phyloP scores from a whole-genome alignment of 2,797 vertebrate species.

The Gymnoscopelus braueri region DNA sequence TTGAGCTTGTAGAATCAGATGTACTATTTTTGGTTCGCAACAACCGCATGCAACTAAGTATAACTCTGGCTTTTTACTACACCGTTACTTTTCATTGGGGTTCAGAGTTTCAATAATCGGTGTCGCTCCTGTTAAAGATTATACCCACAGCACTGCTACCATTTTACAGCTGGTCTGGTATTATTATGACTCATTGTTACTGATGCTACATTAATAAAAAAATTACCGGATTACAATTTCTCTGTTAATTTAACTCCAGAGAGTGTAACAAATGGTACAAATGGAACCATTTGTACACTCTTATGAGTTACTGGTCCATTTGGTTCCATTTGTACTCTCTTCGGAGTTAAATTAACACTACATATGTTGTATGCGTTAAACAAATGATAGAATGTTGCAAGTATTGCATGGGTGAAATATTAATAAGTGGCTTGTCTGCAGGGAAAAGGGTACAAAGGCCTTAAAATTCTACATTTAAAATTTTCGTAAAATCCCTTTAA shows the following conservation, averaged over 20 bases:
- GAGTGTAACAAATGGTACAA: neutral
- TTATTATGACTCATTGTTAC: conserved; percentile 8
- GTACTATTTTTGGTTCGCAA: too few relatives aligned
- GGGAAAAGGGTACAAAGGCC: conserved; percentile 26
- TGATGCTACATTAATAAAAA: conserved; percentile 36
- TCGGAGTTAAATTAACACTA: too few relatives aligned
- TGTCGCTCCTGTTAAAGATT: neutral
- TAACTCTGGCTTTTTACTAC: conserved; percentile 36
- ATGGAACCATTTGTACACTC: neutral
- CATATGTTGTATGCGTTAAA: too few relatives aligned
- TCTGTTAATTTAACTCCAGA: neutral
- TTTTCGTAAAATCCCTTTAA: too few relatives aligned
- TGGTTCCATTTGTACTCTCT: too few relatives aligned
- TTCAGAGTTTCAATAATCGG: conserved; percentile 26
- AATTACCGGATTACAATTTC: neutral
- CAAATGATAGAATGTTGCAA: too few relatives aligned
- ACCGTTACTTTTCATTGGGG: conserved; percentile 26
- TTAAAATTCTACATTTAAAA: neutral
- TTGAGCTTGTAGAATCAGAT: too few relatives aligned
- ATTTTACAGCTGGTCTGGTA: neutral
- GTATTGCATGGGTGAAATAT: conserved; percentile 15
- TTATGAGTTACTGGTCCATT: too few relatives aligned
- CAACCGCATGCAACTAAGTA: too few relatives aligned
- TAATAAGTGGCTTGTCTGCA: conserved; percentile 38
- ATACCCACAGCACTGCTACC: neutral